These are phyloP conservation scores for Platycercus adscitus DNA, from an alignment of 2,113 vertebrate species.

Conservation along the genomic window DNA sequence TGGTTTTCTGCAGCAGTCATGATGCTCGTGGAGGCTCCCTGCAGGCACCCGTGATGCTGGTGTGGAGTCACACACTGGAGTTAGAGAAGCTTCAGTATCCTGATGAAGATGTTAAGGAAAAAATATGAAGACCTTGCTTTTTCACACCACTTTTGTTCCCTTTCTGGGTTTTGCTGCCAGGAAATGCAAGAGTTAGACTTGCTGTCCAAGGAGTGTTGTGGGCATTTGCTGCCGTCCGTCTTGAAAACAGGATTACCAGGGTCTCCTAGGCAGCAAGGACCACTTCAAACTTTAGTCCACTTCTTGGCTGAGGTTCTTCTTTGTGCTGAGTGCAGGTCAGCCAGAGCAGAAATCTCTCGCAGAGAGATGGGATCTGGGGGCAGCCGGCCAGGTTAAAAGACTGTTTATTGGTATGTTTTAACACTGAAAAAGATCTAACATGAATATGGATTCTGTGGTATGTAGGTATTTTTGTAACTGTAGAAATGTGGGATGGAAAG, in stretches of 20 bases:
- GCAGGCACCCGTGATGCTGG: background rate
- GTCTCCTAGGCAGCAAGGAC: background rate
- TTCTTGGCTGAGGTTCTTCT: background rate
- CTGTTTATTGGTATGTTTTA: background rate
- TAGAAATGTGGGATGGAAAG: background rate
- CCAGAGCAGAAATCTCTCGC: background rate
- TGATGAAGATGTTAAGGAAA: background rate
- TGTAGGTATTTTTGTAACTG: background rate
- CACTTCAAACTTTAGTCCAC: background rate
- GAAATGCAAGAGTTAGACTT: background rate
- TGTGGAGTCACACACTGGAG: background rate
- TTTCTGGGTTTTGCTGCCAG: background rate
- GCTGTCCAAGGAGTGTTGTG: accelerated
- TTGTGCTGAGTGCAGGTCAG: background rate
- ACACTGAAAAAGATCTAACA: background rate
- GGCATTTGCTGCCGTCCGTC: background rate
- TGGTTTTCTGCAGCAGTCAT: background rate
- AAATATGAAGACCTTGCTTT: background rate
- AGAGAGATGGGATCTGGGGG: background rate
- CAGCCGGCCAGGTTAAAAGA: background rate
- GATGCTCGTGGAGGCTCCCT: background rate
- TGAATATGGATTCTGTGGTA: background rate
- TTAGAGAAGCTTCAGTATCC: background rate
- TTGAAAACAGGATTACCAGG: background rate
- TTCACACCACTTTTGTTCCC: background rate